Conservation (phyloP, 2,888 invertebrate species). For the Lumbricus terrestris region DNA sequence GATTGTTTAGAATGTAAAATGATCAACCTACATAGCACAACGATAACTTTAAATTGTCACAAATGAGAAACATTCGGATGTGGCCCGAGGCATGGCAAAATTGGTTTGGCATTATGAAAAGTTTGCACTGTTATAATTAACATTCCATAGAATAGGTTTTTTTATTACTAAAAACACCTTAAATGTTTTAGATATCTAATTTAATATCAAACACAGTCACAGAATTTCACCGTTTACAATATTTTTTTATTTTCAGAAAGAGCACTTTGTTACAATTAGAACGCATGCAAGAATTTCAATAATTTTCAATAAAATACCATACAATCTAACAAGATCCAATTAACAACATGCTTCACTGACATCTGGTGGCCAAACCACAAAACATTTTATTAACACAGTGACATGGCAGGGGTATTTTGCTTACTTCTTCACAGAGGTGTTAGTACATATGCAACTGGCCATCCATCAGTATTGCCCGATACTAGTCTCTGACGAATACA, state of each 20-base stretch:
- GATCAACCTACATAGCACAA: neutral
- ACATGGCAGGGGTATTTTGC: neutral
- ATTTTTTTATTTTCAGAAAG: neutral
- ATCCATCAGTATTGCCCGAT: neutral
- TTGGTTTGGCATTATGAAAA: neutral
- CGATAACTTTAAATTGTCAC: neutral
- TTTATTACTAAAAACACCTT: neutral
- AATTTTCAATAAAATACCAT: neutral
- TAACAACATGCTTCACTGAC: neutral
- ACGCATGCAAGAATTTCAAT: slow-evolving; percentile 3
- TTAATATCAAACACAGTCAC: neutral
- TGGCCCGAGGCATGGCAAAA: neutral
- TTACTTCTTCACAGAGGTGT: neutral
- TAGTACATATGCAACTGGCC: neutral
- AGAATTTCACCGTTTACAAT: neutral
- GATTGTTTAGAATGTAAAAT: neutral
- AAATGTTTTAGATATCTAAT: neutral
- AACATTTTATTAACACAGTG: neutral
- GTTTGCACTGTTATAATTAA: neutral
- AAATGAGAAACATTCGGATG: neutral
- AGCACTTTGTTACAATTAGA: slow-evolving; percentile 3
- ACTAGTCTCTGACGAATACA: neutral
- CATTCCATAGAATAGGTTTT: neutral
- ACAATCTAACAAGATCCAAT: neutral
- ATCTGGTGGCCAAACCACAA: neutral